Base-by-base conservation (phyloP, 1,140 invertebrate species). In the Drosophila varians region DNA sequence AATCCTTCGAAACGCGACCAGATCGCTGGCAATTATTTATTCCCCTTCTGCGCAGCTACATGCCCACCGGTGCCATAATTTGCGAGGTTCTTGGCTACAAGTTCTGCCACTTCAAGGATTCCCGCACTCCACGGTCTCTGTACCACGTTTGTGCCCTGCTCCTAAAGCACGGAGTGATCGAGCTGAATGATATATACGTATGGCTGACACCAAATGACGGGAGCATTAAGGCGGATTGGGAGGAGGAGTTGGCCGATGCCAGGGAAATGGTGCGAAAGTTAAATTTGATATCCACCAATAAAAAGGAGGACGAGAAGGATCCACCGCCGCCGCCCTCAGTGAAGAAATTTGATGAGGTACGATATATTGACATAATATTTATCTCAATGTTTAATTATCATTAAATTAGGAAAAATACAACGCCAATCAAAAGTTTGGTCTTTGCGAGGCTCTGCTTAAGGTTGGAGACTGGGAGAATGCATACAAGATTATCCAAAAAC, bases 81-180 rank as follows among this genome's bases (percentile, higher is more conserved):
- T 97, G 96, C 77, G 98, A 99, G 92, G 96, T 99, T 47, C 92
- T 99, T 36, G 98, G 97, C 42, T 99, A 99, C 90, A 99, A 99
- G 92, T 97, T 98, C 90, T 92, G 93, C 62, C 94, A 95, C 73
- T 96, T 96, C 91, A 94, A 95, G 86, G 93, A 94, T 45, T 93
- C 94, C 53, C 92, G 93, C 19, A 96, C 96, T 9, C 96, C 97
- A 7, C 94, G 94, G 49, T 96, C 96, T 5, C 92, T 99, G 4
- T 99, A 98, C 92, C 94, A 95, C 89, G 93, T 99, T 1, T 96
- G 97, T 62, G 98, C 98, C 23, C 92, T 98, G 45, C 94, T 99
- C 74, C 91, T 99, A 8, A 96, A 98, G 90, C 94, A 99, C 92
- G 92, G 94, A 48, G 94, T 99, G 6, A 96, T 99, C 62, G 92